A percentile compares a stretch with the other conserved stretches of the same genome.
phyloP scores from a whole-genome alignment of 2,113 vertebrate species.

The Oenanthe melanoleuca region DNA sequence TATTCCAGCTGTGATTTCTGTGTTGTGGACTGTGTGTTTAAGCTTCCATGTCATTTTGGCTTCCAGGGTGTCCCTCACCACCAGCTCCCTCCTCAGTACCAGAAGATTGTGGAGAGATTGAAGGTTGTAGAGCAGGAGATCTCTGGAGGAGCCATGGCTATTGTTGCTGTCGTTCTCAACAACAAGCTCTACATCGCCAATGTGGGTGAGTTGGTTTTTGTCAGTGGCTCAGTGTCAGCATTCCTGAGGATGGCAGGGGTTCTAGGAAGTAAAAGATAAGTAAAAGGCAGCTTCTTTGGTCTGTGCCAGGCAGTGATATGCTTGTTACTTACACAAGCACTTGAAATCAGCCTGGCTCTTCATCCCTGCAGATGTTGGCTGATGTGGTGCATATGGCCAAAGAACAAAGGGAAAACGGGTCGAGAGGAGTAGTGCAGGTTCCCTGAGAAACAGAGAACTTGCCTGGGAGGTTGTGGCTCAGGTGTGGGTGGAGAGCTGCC shows the following conservation, averaged over 20 bases:
- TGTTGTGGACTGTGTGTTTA: not conserved
- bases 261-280: not conserved
- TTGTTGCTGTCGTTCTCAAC: conserved; percentile 92
- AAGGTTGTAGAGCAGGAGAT: conserved; percentile 91
- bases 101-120: conserved; percentile 92
- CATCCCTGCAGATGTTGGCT: not conserved
- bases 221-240: not conserved
- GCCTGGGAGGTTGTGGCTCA: not conserved
- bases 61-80: conserved; percentile 84
- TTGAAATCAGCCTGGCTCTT: not conserved
- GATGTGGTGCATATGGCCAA: not conserved
- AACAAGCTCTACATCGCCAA: conserved; percentile 94
- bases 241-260: not conserved
- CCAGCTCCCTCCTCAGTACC: conserved; percentile 85
- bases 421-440: not conserved
- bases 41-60: not conserved
- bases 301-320: not conserved
- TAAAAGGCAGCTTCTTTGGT: not conserved
- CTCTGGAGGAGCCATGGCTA: conserved; percentile 91
- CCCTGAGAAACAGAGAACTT: not conserved
- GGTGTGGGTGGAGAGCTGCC: not conserved
- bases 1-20: not conserved
- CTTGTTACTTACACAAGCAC: not conserved
- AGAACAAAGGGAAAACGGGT: not conserved
- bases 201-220: conserved; percentile 82